Percentiles rank a stretch among this genome's conserved stretches.
phyloP scores from a whole-genome alignment of 2,888 invertebrate species.

The Apomyelois bistriatella region DNA sequence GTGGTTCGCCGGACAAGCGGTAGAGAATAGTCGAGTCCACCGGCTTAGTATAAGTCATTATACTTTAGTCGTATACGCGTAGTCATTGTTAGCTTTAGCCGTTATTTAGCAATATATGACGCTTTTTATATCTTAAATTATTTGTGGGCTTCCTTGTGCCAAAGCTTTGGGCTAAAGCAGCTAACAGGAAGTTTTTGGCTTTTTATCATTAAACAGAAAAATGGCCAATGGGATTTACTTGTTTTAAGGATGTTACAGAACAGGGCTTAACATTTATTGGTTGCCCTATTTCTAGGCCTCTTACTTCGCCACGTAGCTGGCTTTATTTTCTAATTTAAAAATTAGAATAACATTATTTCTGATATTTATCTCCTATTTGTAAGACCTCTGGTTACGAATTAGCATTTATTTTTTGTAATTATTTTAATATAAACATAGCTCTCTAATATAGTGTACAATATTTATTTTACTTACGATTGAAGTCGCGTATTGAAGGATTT shows the following conservation, averaged over 20 bases:
- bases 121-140: constrained; percentile 28
- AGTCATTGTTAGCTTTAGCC: constrained; percentile 70
- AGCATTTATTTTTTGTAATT: constrained; percentile 14
- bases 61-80: constrained; percentile 48
- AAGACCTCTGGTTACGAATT: constrained; percentile 21
- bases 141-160: constrained; percentile 51
- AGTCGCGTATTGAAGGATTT: not conserved
- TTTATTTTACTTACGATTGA: constrained; percentile 44
- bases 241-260: not conserved
- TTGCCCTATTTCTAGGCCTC: too few species aligned
- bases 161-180: constrained; percentile 30
- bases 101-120: constrained; percentile 34
- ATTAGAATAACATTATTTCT: not conserved
- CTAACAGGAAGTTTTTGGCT: not conserved
- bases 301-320: too few species aligned
- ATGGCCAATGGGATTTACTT: not conserved
- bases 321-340: too few species aligned
- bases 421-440: constrained; percentile 38
- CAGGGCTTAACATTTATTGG: too few species aligned
- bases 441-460: constrained; percentile 58
- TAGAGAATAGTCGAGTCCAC: constrained; percentile 37
- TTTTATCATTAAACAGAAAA: not conserved
- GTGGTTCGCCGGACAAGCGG: constrained; percentile 36
- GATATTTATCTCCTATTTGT: not conserved
- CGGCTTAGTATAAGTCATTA: constrained; percentile 38